Conservation (phyloP, 2,797 vertebrate genomes). For the Microctenopoma stevenorrisi region DNA sequence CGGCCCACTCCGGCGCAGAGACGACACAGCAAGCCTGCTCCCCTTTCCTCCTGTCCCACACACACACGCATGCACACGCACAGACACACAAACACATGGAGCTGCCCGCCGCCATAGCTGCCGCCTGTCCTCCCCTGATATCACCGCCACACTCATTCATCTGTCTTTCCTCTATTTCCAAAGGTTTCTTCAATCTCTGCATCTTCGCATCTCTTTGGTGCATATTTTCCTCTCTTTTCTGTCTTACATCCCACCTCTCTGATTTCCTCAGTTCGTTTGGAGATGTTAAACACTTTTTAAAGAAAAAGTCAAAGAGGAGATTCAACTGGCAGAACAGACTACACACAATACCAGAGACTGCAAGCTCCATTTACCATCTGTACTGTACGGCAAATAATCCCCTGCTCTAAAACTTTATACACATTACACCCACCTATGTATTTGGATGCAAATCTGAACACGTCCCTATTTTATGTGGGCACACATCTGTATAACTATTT, state of each 20-base stretch:
- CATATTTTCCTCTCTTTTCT: constrained; percentile 39
- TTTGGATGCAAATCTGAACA: constrained; percentile 62
- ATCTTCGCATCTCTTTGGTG: constrained; percentile 40
- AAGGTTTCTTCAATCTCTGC: constrained; percentile 68
- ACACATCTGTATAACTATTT: constrained; percentile 51
- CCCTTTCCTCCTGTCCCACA: constrained; percentile 76
- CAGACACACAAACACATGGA: constrained; percentile 45
- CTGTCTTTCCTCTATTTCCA: constrained; percentile 73
- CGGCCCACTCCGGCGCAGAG: constrained; percentile 80
- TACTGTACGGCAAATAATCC: constrained; percentile 52
- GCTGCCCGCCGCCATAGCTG: constrained; percentile 68
- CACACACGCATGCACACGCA: constrained; percentile 39
- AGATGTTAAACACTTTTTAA: constrained; percentile 40
- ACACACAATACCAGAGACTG: constrained; percentile 40
- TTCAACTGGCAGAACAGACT: constrained; percentile 44
- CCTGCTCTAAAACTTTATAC: constrained; percentile 30
- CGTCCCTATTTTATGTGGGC: constrained; percentile 53
- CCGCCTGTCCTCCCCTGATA: constrained; percentile 76
- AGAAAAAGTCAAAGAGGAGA: constrained; percentile 32
- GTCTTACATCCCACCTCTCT: constrained; percentile 27
- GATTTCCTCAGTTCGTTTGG: constrained; percentile 47
- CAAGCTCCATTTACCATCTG: constrained; percentile 33
- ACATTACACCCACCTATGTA: constrained; percentile 51
- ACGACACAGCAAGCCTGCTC: constrained; percentile 78
- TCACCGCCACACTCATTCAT: constrained; percentile 75